Conservation (phyloP, 2,797 vertebrate genomes). For the Harpagifer antarcticus region DNA sequence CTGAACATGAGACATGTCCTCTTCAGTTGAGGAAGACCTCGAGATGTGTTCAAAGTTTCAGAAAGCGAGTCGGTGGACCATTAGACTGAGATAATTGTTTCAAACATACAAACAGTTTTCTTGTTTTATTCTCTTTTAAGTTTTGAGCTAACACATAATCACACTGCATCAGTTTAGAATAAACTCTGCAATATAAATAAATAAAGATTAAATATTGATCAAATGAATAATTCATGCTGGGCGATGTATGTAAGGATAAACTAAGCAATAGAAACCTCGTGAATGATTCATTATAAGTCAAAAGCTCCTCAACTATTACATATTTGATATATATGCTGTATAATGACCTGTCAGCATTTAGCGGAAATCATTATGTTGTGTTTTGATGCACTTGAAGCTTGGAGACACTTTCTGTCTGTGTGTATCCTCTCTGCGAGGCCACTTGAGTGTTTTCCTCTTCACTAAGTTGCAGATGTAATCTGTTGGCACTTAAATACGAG, state of each 20-base stretch:
- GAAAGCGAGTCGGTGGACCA: too few relatives aligned
- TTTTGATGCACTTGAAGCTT: conserved; percentile 39
- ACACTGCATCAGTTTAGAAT: background rate
- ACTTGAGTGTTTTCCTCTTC: background rate
- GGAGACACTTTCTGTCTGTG: conserved; percentile 42
- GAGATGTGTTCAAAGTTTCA: too few relatives aligned
- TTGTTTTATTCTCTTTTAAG: background rate
- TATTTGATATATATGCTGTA: conserved; percentile 18
- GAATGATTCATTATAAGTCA: conserved; percentile 26
- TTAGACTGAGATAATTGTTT: background rate
- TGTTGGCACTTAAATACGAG: conserved; percentile 55
- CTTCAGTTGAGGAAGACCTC: too few relatives aligned
- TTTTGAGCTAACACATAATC: background rate
- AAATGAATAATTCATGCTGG: background rate
- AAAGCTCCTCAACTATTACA: conserved; percentile 2
- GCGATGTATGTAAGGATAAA: background rate
- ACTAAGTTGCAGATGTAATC: conserved; percentile 58
- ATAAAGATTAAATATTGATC: background rate
- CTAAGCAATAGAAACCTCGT: conserved; percentile 11
- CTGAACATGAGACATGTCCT: too few relatives aligned
- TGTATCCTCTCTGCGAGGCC: conserved; percentile 18
- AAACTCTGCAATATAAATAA: background rate
- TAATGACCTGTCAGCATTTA: conserved; percentile 37
- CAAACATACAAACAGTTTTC: too few relatives aligned
- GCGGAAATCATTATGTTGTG: conserved; percentile 22